Conservation (phyloP, 2,888 invertebrate species). For the Drosophila greeni region DNA sequence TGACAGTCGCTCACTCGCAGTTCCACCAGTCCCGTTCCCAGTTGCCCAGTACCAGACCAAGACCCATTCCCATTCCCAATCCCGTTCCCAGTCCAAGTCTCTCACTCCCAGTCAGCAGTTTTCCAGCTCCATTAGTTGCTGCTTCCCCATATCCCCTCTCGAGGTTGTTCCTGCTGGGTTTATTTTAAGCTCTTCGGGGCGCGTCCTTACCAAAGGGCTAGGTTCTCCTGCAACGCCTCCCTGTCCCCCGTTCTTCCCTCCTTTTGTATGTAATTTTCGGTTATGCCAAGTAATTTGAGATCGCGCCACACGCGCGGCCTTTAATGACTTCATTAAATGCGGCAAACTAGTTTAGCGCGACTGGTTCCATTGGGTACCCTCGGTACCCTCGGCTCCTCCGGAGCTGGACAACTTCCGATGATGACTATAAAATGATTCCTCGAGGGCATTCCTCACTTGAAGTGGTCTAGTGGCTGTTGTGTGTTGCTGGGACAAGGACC, state of each 20-base stretch:
- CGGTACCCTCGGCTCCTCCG: slow-evolving; percentile 40
- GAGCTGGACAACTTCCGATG: slow-evolving; percentile 60
- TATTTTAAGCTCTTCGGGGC: slow-evolving; percentile 43
- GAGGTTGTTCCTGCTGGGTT: slow-evolving; percentile 30
- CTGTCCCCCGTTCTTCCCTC: slow-evolving; percentile 32
- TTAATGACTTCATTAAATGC: slow-evolving; percentile 78
- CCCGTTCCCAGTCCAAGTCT: slow-evolving; percentile 20
- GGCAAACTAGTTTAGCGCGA: slow-evolving; percentile 55
- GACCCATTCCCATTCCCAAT: slow-evolving; percentile 13
- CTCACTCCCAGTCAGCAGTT: slow-evolving; percentile 27
- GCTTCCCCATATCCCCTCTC: slow-evolving; percentile 28
- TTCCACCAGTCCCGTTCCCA: slow-evolving; percentile 31
- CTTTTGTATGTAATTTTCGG: slow-evolving; percentile 73
- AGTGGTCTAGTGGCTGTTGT: slow-evolving; percentile 12
- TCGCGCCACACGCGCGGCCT: slow-evolving; percentile 77
- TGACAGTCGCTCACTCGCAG: slow-evolving; percentile 63
- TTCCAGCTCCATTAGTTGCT: slow-evolving; percentile 56
- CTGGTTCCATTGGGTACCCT: slow-evolving; percentile 38
- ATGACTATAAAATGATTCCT: slow-evolving; percentile 70
- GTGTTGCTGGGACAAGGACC: not conserved
- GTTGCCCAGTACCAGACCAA: slow-evolving; percentile 24
- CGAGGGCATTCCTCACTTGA: slow-evolving; percentile 58
- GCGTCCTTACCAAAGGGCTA: slow-evolving; percentile 39
- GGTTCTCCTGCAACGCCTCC: not conserved
- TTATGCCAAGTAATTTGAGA: slow-evolving; percentile 76